phyloP scores from a whole-genome alignment of 2,113 vertebrate genomes.

The rabbit (Oryctolagus cuniculus) region DNA sequence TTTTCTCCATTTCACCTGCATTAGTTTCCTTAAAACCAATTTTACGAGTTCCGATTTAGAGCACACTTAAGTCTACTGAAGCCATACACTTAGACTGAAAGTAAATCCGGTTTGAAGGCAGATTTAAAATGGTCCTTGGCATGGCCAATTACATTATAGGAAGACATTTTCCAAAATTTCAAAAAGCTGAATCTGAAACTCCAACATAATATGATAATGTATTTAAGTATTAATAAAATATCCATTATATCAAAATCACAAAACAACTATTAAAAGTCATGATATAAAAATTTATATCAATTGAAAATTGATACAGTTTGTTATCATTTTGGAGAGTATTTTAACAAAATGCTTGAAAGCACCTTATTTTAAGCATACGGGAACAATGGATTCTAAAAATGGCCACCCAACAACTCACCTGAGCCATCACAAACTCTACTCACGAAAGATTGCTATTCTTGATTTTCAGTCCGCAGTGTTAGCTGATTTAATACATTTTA shows the following conservation, averaged over 20 bases:
- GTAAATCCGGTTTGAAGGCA: background rate
- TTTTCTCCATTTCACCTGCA: background rate
- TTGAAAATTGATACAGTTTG: background rate
- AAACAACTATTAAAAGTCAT: background rate
- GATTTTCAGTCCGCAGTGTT: background rate
- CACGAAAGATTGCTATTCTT: background rate
- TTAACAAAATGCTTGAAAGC: background rate
- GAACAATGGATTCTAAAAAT: background rate
- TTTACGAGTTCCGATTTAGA: background rate
- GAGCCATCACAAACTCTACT: background rate
- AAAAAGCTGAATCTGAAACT: background rate
- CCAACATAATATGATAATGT: background rate
- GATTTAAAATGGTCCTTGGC: background rate
- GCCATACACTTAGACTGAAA: background rate
- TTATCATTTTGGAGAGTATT: background rate
- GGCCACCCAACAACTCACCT: background rate
- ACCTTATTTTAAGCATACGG: background rate
- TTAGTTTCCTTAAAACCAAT: background rate
- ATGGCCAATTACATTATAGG: background rate
- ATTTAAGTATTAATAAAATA: background rate
- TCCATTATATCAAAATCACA: background rate
- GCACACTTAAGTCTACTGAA: background rate
- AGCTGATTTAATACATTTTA: background rate
- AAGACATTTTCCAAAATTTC: background rate
- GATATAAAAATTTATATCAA: background rate